Conservation (phyloP, 23 tunicate genomes). For the Halocynthia roretzi region DNA sequence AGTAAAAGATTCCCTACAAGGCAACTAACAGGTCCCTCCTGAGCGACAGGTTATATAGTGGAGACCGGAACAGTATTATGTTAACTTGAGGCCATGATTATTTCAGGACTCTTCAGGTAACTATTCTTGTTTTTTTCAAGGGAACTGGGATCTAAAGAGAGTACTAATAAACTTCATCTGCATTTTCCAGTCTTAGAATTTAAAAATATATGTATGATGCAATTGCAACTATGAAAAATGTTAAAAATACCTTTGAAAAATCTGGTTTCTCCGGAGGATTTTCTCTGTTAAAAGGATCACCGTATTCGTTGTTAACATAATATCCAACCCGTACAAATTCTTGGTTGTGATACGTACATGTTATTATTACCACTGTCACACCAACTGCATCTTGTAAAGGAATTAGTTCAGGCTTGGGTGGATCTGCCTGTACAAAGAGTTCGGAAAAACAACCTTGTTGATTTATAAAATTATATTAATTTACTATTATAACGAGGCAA, state of each 20-base stretch:
- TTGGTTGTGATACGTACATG: conserved; percentile 84
- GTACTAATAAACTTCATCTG: too few relatives aligned
- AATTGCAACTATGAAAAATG: not conserved
- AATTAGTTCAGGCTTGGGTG: conserved; percentile 84
- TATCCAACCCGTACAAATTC: conserved; percentile 95
- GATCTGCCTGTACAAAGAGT: conserved; percentile 48
- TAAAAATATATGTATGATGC: not conserved
- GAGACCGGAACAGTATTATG: too few relatives aligned
- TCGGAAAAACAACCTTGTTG: too few relatives aligned
- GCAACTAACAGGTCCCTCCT: too few relatives aligned
- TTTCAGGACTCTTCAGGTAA: too few relatives aligned
- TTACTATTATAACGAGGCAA: too few relatives aligned
- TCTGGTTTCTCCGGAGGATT: conserved; percentile 86
- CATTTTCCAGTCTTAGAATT: not conserved
- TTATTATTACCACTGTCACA: conserved; percentile 88
- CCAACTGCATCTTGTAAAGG: conserved; percentile 91
- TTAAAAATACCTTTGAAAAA: conserved; percentile 41
- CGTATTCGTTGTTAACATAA: conserved; percentile 89
- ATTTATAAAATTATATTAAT: too few relatives aligned
- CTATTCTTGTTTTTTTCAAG: too few relatives aligned
- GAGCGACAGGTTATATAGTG: too few relatives aligned
- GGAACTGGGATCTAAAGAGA: too few relatives aligned
- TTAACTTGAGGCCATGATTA: too few relatives aligned
- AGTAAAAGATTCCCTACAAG: too few relatives aligned
- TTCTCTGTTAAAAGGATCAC: conserved; percentile 78